These are phyloP conservation scores for Folsomia manolachei DNA, from an alignment of 2,888 invertebrate species.

Conservation along the genomic window DNA sequence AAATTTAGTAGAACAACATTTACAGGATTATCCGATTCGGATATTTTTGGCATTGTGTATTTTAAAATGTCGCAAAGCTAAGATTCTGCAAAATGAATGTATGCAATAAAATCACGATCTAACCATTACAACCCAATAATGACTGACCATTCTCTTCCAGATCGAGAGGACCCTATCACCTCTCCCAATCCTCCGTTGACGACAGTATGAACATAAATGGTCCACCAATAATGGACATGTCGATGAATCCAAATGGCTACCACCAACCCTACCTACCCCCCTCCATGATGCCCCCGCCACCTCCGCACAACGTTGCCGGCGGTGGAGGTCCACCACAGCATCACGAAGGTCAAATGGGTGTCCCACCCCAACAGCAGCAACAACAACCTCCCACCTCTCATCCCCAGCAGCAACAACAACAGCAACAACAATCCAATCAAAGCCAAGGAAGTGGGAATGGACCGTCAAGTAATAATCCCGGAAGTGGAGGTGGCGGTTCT, in stretches of 20 bases:
- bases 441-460: constrained; percentile 21
- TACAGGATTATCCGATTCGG: too few relatives aligned
- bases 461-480: constrained; percentile 21
- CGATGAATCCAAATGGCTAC: constrained; percentile 52
- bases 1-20: too few relatives aligned
- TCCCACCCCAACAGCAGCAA: constrained; percentile 45
- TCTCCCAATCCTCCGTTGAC: constrained; percentile 9
- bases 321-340: constrained; percentile 46
- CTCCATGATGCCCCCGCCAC: constrained; percentile 51
- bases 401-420: constrained; percentile 44
- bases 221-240: constrained; percentile 52
- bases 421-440: constrained; percentile 47
- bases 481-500: constrained; percentile 41
- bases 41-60: too few relatives aligned
- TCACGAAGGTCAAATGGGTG: constrained; percentile 50
- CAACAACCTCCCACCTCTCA: constrained; percentile 47
- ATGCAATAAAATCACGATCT: too few relatives aligned
- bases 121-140: too few relatives aligned
- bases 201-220: constrained; percentile 51
- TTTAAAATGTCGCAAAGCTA: too few relatives aligned
- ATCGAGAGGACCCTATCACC: constrained; percentile 45
- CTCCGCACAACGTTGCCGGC: constrained; percentile 43
- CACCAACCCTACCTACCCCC: constrained; percentile 50
- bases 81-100: too few relatives aligned
- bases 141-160: constrained; percentile 28